Evolutionary conservation across 2,113 vertebrate genomes (phyloP).

Genomic region (Scolopax mira): DNA sequence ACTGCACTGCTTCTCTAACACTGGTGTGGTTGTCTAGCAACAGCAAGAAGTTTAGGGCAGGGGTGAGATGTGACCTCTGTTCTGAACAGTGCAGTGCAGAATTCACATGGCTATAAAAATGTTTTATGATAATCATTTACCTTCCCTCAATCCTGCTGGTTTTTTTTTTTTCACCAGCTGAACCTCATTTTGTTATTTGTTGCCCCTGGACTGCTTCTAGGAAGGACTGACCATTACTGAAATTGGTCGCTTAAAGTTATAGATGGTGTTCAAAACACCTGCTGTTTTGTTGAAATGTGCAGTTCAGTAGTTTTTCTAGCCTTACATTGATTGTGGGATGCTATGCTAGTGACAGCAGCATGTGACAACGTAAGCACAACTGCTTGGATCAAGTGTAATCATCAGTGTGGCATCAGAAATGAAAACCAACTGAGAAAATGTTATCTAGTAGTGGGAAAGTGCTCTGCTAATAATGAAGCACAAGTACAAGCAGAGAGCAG

Average conservation of each 20-base stretch:
- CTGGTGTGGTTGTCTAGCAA: neutral
- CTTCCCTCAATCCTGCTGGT: neutral
- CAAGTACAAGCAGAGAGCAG: neutral
- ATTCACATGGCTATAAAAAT: neutral
- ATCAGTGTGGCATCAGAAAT: neutral
- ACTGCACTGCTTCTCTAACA: neutral
- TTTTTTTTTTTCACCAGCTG: neutral
- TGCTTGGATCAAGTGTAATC: neutral
- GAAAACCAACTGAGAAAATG: slow-evolving; percentile 13
- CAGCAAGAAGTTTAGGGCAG: neutral
- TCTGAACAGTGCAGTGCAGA: neutral
- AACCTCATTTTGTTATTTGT: slow-evolving; percentile 11
- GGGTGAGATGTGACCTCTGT: neutral
- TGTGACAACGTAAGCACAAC: neutral
- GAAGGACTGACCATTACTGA: neutral
- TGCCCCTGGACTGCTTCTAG: neutral
- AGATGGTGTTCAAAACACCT: neutral
- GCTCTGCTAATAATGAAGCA: neutral
- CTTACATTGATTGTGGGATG: neutral
- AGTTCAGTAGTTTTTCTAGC: neutral
- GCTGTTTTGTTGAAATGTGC: neutral
- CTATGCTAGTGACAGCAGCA: neutral
- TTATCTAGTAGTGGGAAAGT: neutral
- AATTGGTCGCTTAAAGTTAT: neutral
- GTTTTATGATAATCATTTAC: neutral